These are phyloP conservation scores for Leucania comma DNA, from an alignment of 2,888 invertebrate species.

Conservation along the genomic window DNA sequence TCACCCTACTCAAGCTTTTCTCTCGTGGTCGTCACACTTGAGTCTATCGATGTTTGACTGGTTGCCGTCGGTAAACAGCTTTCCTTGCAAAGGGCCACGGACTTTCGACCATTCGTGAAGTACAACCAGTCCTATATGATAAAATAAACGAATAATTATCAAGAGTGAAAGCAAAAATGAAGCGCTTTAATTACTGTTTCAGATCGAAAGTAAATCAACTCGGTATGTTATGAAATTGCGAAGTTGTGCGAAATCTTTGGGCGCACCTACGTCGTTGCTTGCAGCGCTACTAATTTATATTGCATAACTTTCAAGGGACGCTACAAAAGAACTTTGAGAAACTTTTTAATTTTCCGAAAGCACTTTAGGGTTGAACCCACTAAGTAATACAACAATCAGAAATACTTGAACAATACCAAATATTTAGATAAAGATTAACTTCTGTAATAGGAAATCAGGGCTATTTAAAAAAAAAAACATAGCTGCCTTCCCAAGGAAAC, in stretches of 20 bases:
- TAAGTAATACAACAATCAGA: neutral
- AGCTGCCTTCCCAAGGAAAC: neutral
- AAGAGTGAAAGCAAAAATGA: constrained; percentile 55
- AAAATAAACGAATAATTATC: constrained; percentile 53
- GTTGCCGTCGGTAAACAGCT: constrained; percentile 65
- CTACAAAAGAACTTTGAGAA: neutral
- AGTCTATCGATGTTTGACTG: constrained; percentile 64
- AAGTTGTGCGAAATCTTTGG: neutral
- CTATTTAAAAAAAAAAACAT: no score
- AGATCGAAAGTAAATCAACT: constrained; percentile 40
- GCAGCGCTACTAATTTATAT: constrained; percentile 15
- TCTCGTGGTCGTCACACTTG: constrained; percentile 62
- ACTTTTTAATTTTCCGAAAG: neutral
- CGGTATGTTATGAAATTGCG: constrained; percentile 14
- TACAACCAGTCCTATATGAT: constrained; percentile 34
- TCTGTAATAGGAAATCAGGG: no score
- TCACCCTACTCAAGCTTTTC: constrained; percentile 66
- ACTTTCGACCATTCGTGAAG: constrained; percentile 49
- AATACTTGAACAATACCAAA: neutral
- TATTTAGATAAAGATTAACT: neutral
- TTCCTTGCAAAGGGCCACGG: constrained; percentile 63
- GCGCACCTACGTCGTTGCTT: neutral
- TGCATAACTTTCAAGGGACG: neutral
- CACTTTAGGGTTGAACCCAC: neutral
- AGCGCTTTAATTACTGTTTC: constrained; percentile 42